Base-by-base conservation (phyloP, 2,113 vertebrate species). In the western clawed frog (Xenopus tropicalis) region DNA sequence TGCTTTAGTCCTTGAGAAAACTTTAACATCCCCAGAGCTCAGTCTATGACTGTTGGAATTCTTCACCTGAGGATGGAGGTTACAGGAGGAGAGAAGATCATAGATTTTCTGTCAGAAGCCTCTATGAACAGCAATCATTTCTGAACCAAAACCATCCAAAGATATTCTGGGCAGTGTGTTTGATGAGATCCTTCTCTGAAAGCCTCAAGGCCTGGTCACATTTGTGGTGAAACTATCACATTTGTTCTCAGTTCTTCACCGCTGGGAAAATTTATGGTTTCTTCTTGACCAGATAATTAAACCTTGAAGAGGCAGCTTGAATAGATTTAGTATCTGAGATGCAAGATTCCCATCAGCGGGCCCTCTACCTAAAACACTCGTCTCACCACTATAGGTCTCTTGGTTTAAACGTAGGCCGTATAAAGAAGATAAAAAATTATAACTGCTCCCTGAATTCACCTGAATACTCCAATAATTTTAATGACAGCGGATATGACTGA, bases 91-190 rank as follows among this genome's bases (percentile, higher is more conserved):
- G 29, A 61, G 29, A 62, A 44, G 19, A 63, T 21, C 72, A 75
- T 76, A 44, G 66, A 76, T 76, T 69, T 76, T 63, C 73, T 63
- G 66, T 76, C 64, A 69, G 58, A 76, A 67, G 59, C 59, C 10
- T 76, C 58, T 67, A 76, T 57, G 66, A 67, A 64, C 64, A 48
- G 52, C 73, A 76, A 76, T 76, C 43, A 69, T 76, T 76, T 48
- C 48, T 63, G 20, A 25, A 66, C 66, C 66, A 68, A 59, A 61
- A 74, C 56, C 64, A 51, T 68, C 72, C 66, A 69, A 69, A 76
- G 73, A 76, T 69, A 69, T 69, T 63, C 58, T 57, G 58, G 59
- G 59, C 66, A 76, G 66, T 11, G 20, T 24, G n/a, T 63, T 56
- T 54, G 66, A 69, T 69, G 58, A 69, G 66, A 62, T 69, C 23